Evolutionary conservation across 2,113 vertebrate species (phyloP), one percentile per base, ranked within the genome.

Genomic region (Centropristis striata): DNA sequence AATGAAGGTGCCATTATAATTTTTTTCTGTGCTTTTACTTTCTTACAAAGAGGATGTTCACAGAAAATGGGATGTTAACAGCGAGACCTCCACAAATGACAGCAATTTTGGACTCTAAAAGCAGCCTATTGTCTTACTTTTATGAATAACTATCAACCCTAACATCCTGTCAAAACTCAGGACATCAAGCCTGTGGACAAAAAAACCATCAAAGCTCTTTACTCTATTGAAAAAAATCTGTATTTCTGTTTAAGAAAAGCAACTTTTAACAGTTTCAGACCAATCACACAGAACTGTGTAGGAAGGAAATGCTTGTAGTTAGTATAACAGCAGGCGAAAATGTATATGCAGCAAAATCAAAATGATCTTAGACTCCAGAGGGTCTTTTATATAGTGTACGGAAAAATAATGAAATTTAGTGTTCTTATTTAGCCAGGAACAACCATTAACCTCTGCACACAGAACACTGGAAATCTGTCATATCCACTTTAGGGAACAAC

Each of bases 401-500:
- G 20, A 57, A 68, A 71, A 82, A 59, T 58, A 42, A 55, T 32
- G 2, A 28, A n/a, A 47, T 59, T 21, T 42, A 21, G 41, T 23
- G 21, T 66, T 51, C 11, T 39, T 27, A 53, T 58, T 70, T 53
- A 54, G 57, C 41, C 18, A 20, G 25, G 37, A 37, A 58, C 36
- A 42, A 47, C n/a, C 28, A 58, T 57, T 54, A 71, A 54, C 42
- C 54, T 71, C 28, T 64, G 49, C 41, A 63, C 15, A 3, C n/a
- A 76, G 15, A 72, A 27, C 61, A 57, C 49, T 20, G 42, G 15
- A 10, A 71, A 2, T 53, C 37, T n/a, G 15, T 70, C 44, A 32
- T 10, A 20, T 54, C 50, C 39, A 57, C 32, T 44, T 15, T 42
- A 0, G 46, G 25, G 46, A 70, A 1, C n/a, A 66, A 18, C 42